Evolutionary conservation across 35 echinoderm and acorn worm genomes (phyloP).

Genomic region (Ophioderma brevispina): DNA sequence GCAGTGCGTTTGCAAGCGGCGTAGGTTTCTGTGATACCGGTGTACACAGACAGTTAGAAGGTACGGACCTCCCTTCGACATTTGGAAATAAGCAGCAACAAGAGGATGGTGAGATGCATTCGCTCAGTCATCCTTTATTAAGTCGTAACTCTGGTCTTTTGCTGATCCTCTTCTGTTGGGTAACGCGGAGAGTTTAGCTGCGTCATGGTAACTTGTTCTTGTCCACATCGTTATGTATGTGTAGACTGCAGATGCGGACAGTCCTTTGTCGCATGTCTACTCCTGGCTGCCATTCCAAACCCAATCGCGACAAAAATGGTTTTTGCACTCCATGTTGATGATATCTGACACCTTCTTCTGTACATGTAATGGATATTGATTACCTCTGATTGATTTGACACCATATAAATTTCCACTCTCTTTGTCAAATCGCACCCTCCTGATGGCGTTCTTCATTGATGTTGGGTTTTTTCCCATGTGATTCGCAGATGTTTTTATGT

Average conservation of each 20-base stretch:
- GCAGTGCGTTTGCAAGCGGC: not conserved
- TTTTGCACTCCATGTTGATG: not conserved
- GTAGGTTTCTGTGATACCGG: not conserved
- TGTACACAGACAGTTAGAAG: not conserved
- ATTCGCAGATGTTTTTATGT: not conserved
- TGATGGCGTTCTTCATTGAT: not conserved
- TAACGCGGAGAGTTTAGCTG: not conserved
- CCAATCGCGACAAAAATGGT: not conserved
- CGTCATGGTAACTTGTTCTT: not conserved
- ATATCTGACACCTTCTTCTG: not conserved
- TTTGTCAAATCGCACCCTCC: not conserved
- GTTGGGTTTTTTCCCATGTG: not conserved
- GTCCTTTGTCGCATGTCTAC: not conserved
- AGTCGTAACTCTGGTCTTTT: not conserved
- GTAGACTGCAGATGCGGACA: not conserved
- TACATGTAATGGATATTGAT: not conserved
- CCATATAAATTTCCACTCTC: not conserved
- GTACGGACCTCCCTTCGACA: not conserved
- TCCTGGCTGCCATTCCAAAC: not conserved
- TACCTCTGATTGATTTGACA: not conserved
- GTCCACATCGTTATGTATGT: not conserved
- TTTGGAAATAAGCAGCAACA: not conserved
- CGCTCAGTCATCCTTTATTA: not conserved
- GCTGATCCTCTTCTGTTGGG: not conserved
- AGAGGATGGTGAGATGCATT: not conserved